A percentile compares a stretch with the other conserved stretches of the same genome.
Conservation (phyloP, 2,113 vertebrate species). For the Balaeniceps rex region DNA sequence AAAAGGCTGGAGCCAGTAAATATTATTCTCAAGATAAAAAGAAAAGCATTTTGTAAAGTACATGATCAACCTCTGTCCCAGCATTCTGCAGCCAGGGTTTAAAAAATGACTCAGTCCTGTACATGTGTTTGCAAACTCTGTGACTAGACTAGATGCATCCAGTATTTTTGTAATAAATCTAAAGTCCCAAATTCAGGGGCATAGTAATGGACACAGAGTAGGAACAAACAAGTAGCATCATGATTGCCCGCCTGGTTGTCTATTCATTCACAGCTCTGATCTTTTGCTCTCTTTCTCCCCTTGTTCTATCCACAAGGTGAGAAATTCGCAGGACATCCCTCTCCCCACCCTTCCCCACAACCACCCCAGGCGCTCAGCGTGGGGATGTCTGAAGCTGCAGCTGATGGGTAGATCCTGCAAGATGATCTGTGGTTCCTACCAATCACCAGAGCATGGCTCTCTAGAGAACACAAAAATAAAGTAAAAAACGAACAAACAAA, state of each 20-base stretch:
- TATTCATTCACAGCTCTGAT: not conserved
- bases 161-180: not conserved
- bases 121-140: not conserved
- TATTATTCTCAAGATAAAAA: not conserved
- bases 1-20: not conserved
- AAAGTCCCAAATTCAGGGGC: not conserved
- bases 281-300: not conserved
- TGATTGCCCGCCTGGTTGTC: not conserved
- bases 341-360: not conserved
- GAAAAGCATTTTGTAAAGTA: not conserved
- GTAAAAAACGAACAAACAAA: not conserved
- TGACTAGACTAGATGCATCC: not conserved
- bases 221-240: not conserved
- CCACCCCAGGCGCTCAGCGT: rapidly evolving
- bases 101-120: not conserved
- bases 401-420: not conserved
- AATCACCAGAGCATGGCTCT: not conserved
- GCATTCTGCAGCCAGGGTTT: not conserved
- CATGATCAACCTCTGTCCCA: not conserved
- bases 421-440: not conserved
- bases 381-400: not conserved
- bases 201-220: not conserved
- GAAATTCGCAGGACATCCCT: not conserved
- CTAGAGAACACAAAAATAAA: not conserved
- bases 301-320: not conserved